Conservation (phyloP, 2,888 invertebrate species). For the Chloromyia formosa region DNA sequence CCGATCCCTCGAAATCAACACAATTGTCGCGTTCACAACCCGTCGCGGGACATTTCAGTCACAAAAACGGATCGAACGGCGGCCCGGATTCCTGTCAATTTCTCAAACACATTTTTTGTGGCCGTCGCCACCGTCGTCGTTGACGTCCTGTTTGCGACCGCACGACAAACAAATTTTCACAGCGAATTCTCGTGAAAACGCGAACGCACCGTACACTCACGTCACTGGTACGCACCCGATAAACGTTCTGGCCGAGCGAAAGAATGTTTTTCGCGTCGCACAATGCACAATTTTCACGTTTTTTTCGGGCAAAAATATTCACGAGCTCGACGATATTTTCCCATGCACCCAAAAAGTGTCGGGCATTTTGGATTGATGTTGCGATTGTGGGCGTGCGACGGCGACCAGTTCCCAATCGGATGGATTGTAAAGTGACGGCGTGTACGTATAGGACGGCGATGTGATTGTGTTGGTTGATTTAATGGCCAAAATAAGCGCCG, state of each 20-base stretch:
- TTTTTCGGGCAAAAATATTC: slow-evolving; percentile 11
- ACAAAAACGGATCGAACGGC: not conserved
- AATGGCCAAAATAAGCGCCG: slow-evolving; percentile 22
- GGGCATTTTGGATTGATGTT: slow-evolving; percentile 36
- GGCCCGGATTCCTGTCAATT: slow-evolving; percentile 20
- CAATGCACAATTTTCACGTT: not conserved
- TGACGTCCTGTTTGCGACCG: not conserved
- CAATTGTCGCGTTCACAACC: not conserved
- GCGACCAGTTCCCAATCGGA: slow-evolving; percentile 9
- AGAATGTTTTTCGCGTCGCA: not conserved
- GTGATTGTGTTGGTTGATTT: slow-evolving; percentile 22
- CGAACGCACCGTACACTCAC: not conserved
- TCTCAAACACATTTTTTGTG: slow-evolving; percentile 14
- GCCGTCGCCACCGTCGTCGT: not conserved
- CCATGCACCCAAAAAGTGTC: slow-evolving; percentile 39
- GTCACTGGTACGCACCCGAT: slow-evolving; percentile 13
- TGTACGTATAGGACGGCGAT: slow-evolving; percentile 14
- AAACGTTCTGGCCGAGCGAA: not conserved
- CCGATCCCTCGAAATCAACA: not conserved
- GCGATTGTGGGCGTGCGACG: slow-evolving; percentile 16
- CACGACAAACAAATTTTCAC: not conserved
- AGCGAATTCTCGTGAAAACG: not conserved
- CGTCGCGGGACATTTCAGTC: not conserved
- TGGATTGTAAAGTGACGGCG: slow-evolving; percentile 15
- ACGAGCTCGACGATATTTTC: slow-evolving; percentile 20